phyloP scores from a whole-genome alignment of 2,888 invertebrate genomes.

The Andrena marginata region DNA sequence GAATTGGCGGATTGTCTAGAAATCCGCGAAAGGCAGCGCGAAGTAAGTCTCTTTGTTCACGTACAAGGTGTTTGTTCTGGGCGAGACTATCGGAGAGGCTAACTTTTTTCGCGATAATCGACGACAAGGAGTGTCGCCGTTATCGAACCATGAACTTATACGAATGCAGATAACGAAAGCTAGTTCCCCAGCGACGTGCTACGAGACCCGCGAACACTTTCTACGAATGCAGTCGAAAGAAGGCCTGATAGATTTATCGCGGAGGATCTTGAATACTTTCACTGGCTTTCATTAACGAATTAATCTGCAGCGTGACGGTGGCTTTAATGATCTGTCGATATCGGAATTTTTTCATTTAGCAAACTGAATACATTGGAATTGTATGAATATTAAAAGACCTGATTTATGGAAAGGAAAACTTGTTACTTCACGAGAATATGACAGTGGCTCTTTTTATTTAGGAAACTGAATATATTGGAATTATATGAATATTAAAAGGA shows the following conservation, averaged over 20 bases:
- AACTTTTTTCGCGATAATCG: constrained; percentile 62
- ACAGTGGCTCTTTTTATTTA: too few relatives aligned
- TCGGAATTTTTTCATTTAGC: too few relatives aligned
- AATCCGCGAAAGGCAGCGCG: constrained; percentile 14
- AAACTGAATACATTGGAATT: too few relatives aligned
- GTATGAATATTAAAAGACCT: too few relatives aligned
- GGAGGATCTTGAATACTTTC: not conserved
- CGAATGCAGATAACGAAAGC: constrained; percentile 58
- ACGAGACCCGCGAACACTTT: constrained; percentile 26
- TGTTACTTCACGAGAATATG: too few relatives aligned
- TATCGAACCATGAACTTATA: constrained; percentile 64
- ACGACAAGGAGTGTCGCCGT: constrained; percentile 59
- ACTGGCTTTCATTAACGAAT: not conserved
- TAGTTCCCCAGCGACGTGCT: constrained; percentile 27
- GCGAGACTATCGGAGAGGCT: constrained; percentile 53
- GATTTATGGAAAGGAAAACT: too few relatives aligned
- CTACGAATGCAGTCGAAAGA: constrained; percentile 13
- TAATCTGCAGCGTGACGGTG: not conserved
- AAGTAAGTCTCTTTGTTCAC: constrained; percentile 16
- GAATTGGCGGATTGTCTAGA: not conserved
- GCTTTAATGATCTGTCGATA: too few relatives aligned
- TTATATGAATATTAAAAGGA: too few relatives aligned
- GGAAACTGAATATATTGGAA: too few relatives aligned
- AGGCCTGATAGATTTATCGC: not conserved
- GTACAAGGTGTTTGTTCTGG: constrained; percentile 37